Evolutionary conservation across 2,113 vertebrate species (phyloP).

Genomic region (Calyptomena viridis): DNA sequence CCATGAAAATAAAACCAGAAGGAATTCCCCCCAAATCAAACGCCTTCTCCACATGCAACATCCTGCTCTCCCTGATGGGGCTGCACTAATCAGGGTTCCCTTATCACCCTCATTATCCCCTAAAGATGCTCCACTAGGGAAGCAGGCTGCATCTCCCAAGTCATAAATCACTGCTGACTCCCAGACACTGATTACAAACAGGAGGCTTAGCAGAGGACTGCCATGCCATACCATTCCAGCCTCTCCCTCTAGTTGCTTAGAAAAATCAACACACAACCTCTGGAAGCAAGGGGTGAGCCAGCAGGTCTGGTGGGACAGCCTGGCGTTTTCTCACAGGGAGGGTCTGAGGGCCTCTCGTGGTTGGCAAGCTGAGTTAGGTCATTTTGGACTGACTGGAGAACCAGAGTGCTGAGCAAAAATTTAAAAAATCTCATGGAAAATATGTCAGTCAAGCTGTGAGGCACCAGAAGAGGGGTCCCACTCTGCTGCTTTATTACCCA

Average conservation of each 20-base stretch:
- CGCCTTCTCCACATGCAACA: fast-evolving
- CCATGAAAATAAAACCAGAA: not conserved
- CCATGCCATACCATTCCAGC: not conserved
- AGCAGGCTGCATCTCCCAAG: not conserved
- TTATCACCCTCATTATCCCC: not conserved
- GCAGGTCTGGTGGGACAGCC: not conserved
- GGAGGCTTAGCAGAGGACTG: not conserved
- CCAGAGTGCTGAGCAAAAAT: not conserved
- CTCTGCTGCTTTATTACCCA: not conserved
- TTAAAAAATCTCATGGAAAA: not conserved
- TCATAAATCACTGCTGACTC: not conserved
- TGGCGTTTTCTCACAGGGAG: not conserved
- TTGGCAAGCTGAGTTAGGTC: not conserved
- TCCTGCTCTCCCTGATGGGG: not conserved
- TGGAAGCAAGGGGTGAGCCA: not conserved
- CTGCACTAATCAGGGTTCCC: not conserved
- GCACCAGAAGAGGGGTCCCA: not conserved
- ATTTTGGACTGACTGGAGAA: not conserved
- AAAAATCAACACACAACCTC: not conserved
- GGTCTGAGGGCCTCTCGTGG: not conserved
- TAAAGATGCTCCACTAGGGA: not conserved
- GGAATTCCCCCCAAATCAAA: not conserved
- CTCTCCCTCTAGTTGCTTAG: not conserved
- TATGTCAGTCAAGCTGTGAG: not conserved
- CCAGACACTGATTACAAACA: not conserved